Evolutionary conservation across 2,113 vertebrate species (phyloP).

Genomic region (Gobio gobio): DNA sequence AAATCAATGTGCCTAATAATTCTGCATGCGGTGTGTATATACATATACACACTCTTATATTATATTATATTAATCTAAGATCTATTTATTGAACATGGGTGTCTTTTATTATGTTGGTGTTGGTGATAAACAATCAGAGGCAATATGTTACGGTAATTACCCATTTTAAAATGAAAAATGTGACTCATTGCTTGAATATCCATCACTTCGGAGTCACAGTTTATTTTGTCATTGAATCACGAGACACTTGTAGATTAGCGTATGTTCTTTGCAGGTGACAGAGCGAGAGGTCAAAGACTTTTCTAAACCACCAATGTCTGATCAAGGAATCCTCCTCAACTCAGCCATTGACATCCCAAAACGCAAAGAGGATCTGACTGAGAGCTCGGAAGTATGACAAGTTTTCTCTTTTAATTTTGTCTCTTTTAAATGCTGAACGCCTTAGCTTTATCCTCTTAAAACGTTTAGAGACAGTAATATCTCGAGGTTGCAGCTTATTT

Average conservation of each 20-base stretch:
- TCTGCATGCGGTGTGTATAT: too few species aligned
- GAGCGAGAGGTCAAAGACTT: slow-evolving; percentile 82
- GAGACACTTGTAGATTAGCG: neutral
- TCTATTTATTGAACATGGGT: neutral
- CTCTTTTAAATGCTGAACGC: neutral
- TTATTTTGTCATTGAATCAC: slow-evolving; percentile 1
- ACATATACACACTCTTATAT: too few species aligned
- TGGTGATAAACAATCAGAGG: neutral
- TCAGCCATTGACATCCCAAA: slow-evolving; percentile 75
- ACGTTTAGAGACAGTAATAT: neutral
- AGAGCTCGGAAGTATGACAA: slow-evolving; percentile 80
- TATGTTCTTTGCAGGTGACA: slow-evolving; percentile 71
- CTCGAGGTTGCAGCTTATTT: neutral
- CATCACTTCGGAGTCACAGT: neutral
- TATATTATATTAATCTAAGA: too few species aligned
- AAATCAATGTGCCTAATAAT: too few species aligned
- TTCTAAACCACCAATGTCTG: slow-evolving; percentile 73
- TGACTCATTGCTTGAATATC: neutral
- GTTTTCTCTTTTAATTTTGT: slow-evolving; percentile 10
- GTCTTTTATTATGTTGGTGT: neutral
- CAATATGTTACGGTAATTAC: neutral
- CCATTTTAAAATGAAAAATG: neutral
- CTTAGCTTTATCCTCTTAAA: neutral
- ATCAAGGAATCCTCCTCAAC: slow-evolving; percentile 72
- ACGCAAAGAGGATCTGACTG: slow-evolving; percentile 75